phyloP scores from a whole-genome alignment of 2,888 invertebrate genomes.

The Eilema caniola region DNA sequence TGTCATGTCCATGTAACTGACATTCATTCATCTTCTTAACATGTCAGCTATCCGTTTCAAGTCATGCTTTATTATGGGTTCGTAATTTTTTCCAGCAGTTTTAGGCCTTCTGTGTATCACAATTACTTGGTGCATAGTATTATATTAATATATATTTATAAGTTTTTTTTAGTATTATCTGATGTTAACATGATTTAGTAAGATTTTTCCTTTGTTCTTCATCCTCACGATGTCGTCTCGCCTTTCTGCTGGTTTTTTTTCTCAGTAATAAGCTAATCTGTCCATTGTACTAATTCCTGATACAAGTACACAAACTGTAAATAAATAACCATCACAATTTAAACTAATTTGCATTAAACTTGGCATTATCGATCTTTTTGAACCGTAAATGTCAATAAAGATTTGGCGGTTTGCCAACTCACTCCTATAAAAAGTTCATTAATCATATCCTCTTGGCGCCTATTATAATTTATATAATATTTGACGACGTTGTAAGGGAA shows the following conservation, averaged over 20 bases:
- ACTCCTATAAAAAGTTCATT: conserved; percentile 68
- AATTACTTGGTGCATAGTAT: neutral
- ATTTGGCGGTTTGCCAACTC: conserved; percentile 66
- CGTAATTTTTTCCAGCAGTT: neutral
- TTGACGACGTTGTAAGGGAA: conserved; percentile 20
- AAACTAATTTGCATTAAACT: conserved; percentile 26
- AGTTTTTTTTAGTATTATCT: too few relatives aligned
- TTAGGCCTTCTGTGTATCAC: neutral
- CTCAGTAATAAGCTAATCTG: too few relatives aligned
- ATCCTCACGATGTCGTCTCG: neutral
- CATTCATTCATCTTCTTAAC: neutral
- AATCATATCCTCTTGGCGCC: conserved; percentile 58
- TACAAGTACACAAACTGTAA: neutral
- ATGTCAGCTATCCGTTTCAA: neutral
- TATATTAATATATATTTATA: too few relatives aligned
- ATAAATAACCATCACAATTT: neutral
- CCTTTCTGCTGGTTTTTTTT: neutral
- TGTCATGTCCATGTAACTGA: neutral
- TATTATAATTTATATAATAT: conserved; percentile 65
- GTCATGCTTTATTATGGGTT: neutral
- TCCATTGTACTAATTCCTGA: neutral
- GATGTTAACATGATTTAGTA: too few relatives aligned
- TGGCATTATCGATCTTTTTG: conserved; percentile 53
- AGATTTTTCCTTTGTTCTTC: too few relatives aligned
- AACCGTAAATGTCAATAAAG: conserved; percentile 68